Percentiles rank a stretch among this genome's conserved stretches.
Evolutionary conservation across 2,797 vertebrate species (phyloP).

Genomic region (Acanthurus lineatus): DNA sequence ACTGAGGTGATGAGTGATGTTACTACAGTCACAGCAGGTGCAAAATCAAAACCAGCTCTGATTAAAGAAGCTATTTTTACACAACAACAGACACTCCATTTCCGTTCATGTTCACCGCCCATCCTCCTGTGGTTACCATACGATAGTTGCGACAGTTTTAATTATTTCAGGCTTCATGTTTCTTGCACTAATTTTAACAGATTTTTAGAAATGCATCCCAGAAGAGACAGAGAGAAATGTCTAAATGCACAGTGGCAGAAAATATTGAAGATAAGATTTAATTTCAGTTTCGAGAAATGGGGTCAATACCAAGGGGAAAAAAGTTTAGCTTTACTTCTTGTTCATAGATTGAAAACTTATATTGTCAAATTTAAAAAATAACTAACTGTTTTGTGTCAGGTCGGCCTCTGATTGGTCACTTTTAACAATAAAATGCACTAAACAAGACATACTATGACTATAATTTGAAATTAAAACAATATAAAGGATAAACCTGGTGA

Average conservation of each 20-base stretch:
- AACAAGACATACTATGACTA: too few relatives aligned
- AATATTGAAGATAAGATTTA: neutral
- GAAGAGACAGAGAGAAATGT: neutral
- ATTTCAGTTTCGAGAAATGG: neutral
- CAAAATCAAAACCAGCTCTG: neutral
- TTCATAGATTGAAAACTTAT: too few relatives aligned
- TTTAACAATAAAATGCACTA: too few relatives aligned
- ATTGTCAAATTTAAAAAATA: too few relatives aligned
- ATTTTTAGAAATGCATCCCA: neutral
- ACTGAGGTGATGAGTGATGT: neutral
- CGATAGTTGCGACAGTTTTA: neutral
- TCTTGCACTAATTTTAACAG: too few relatives aligned
- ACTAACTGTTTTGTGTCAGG: too few relatives aligned
- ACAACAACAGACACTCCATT: neutral
- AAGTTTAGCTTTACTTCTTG: too few relatives aligned
- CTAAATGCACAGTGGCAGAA: neutral
- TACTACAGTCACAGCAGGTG: neutral
- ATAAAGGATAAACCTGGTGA: too few relatives aligned
- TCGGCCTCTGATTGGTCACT: too few relatives aligned
- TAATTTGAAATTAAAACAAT: too few relatives aligned
- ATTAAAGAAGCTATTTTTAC: neutral
- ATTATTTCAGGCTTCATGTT: neutral
- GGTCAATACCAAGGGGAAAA: too few relatives aligned
- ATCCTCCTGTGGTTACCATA: neutral
- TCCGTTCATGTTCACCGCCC: neutral